A percentile compares a stretch with the other conserved stretches of the same genome.
phyloP scores from a whole-genome alignment of 2,888 invertebrate genomes.

The Merodon equestris region DNA sequence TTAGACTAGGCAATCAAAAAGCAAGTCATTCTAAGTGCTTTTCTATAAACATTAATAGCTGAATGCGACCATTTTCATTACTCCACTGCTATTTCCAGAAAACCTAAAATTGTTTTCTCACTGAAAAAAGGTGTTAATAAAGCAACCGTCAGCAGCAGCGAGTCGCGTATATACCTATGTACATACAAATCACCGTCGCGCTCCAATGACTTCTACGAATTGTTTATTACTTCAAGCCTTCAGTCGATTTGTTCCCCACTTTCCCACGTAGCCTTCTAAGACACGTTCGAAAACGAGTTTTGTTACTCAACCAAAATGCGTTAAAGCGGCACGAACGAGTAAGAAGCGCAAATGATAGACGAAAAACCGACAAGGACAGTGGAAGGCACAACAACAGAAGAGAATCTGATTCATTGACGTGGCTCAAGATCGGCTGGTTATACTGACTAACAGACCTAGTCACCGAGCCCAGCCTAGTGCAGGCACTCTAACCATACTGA shows the following conservation, averaged over 20 bases:
- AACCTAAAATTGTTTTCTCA: too few species aligned
- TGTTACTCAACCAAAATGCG: neutral
- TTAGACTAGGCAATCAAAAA: too few species aligned
- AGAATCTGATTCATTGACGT: constrained; percentile 48
- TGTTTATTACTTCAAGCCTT: neutral
- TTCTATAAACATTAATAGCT: too few species aligned
- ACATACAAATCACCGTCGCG: neutral
- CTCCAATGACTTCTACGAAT: neutral
- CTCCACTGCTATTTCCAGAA: too few species aligned
- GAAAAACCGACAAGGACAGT: constrained; percentile 9
- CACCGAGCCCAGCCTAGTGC: constrained; percentile 4
- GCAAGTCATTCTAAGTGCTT: too few species aligned
- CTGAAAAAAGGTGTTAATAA: too few species aligned
- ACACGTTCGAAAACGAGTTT: neutral
- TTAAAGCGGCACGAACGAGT: neutral
- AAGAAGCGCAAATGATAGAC: constrained; percentile 9
- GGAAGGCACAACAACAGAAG: constrained; percentile 1
- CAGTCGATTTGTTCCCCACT: too few species aligned
- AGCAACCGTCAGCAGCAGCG: too few species aligned
- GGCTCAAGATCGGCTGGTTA: constrained; percentile 54
- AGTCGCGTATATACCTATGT: too few species aligned
- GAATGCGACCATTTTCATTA: too few species aligned
- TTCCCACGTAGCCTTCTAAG: neutral
- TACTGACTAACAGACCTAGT: constrained; percentile 26
- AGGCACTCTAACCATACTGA: too few species aligned